These are phyloP conservation scores for Latheticus oryzae DNA, from an alignment of 2,888 invertebrate species.

Conservation along the genomic window DNA sequence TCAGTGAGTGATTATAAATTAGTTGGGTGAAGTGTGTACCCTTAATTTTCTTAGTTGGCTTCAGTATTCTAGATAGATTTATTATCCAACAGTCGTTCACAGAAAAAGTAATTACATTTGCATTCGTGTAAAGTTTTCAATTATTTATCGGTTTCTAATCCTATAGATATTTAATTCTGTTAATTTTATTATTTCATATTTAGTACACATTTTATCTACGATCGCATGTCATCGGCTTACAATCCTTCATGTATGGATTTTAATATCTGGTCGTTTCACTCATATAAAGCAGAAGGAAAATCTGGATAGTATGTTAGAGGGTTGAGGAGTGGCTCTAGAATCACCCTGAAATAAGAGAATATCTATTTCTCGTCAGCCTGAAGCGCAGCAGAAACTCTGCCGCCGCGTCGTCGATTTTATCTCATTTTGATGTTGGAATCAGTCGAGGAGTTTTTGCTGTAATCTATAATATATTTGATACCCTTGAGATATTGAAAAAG, in stretches of 20 bases:
- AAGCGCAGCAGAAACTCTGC: slow-evolving; percentile 47
- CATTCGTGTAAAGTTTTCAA: too few relatives aligned
- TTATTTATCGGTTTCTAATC: too few relatives aligned
- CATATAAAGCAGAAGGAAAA: slow-evolving; percentile 31
- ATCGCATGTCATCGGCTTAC: too few relatives aligned
- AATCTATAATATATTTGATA: slow-evolving; percentile 58
- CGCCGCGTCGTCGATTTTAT: slow-evolving; percentile 51
- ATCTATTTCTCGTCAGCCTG: slow-evolving; percentile 49
- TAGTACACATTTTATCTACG: too few relatives aligned
- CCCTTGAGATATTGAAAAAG: slow-evolving; percentile 57
- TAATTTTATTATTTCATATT: too few relatives aligned
- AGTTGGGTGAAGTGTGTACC: slow-evolving; percentile 29
- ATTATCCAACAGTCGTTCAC: slow-evolving; percentile 10
- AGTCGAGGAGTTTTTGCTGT: slow-evolving; percentile 53
- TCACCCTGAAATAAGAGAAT: slow-evolving; percentile 44
- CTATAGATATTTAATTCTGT: too few relatives aligned
- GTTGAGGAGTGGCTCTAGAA: slow-evolving; percentile 24
- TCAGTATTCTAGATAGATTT: slow-evolving; percentile 16
- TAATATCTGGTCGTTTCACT: slow-evolving; percentile 42
- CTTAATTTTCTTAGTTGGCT: slow-evolving; percentile 32
- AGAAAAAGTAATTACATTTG: slow-evolving; percentile 19
- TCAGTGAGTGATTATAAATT: slow-evolving; percentile 31
- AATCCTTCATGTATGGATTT: too few relatives aligned
- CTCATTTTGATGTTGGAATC: slow-evolving; percentile 53
- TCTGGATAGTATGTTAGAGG: slow-evolving; percentile 27